These are phyloP conservation scores for Parus major DNA, from an alignment of 2,113 vertebrate species.

Conservation along the genomic window DNA sequence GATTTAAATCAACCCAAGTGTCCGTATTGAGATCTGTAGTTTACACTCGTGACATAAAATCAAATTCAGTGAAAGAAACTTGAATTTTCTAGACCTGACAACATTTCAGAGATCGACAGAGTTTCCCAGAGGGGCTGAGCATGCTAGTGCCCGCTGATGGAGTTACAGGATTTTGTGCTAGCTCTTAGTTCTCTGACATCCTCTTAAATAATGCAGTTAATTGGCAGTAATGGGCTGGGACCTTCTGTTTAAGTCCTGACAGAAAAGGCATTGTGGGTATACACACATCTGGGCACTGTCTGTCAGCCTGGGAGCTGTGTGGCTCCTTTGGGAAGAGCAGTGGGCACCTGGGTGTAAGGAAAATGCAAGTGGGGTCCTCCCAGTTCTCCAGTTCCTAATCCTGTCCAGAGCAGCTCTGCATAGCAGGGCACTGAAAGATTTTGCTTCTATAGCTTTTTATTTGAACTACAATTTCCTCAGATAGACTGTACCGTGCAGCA, in stretches of 20 bases:
- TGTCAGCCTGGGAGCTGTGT: neutral
- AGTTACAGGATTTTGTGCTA: neutral
- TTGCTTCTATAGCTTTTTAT: neutral
- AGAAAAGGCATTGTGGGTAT: neutral
- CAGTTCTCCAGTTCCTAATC: neutral
- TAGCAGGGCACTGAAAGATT: neutral
- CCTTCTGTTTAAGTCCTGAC: neutral
- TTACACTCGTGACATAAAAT: neutral
- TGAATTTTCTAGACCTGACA: neutral
- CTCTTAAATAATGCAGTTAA: neutral
- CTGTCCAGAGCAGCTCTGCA: neutral
- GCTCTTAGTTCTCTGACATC: neutral
- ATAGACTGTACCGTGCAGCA: neutral
- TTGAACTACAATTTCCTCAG: accelerated
- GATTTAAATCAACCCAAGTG: neutral
- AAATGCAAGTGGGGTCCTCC: neutral
- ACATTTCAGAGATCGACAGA: accelerated
- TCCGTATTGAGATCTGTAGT: neutral
- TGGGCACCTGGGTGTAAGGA: neutral
- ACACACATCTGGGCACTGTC: accelerated
- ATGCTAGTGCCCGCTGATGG: neutral
- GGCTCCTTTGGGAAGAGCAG: neutral
- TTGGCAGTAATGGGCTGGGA: neutral
- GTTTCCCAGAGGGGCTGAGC: neutral
- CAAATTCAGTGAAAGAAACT: neutral